Base-by-base conservation (phyloP, 2,888 invertebrate genomes). In the Phalera bucephala region DNA sequence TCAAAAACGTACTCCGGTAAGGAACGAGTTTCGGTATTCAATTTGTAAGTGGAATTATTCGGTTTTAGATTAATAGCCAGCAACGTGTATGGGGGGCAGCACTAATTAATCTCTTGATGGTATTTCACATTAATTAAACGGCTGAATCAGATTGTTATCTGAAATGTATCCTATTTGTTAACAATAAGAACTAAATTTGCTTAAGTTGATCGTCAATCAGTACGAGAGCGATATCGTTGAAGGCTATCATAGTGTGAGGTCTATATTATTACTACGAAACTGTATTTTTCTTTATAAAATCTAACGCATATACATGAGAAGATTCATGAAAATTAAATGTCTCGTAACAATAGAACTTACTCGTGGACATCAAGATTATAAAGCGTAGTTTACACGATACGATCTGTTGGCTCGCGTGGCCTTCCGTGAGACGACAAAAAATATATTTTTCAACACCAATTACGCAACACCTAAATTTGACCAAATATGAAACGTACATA, bases 31-130 rank as follows among this genome's bases (percentile, higher is more conserved):
- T 56, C 59, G 46, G 64, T 72, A 73, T 80, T 81, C 74, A 80
- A 80, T 83, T 82, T 82, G 77, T 80, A 68, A 71, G 56, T 67
- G 55, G 67, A 73, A 72, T 74, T 70, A 73, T 78, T 73, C 64
- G 65, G 70, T 72, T 68, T 67, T 71, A 78, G 79, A 84, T 85
- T 81, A 81, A 84, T 84, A 71, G 74, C 71, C 68, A 59, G 70
- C 76, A 78, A 82, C 80, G 72, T 78, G 80, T 80, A 78, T 69
- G 62, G 67, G 65, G 72, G 82, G 83, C 83, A 83, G 68, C 75
- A 73, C 78, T 83, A 85, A 87, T 87, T 85, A 85, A 85, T 87
- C 84, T 81, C 72, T 60, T 64, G 69, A 72, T 74, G 73, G 72
- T 72, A 71, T 73, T 73, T 73, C 65, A 71, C 74, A 77, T 77